These are phyloP conservation scores for Eubucco bourcierii DNA, from an alignment of 2,113 vertebrate species.

Conservation along the genomic window DNA sequence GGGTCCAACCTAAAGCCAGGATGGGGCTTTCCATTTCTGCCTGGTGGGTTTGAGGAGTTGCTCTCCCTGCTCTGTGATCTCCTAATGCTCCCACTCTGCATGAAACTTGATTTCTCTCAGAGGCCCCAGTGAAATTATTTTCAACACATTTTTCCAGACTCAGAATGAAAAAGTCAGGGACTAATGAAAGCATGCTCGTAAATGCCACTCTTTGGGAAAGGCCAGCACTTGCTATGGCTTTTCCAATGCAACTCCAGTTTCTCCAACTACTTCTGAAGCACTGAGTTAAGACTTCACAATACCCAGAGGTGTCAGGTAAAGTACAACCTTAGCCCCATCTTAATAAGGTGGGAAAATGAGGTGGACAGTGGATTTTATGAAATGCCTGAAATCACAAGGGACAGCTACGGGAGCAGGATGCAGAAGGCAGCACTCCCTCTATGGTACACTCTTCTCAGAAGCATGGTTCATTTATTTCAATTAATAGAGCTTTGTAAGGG, in stretches of 20 bases:
- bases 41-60: neutral
- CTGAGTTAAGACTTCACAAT: neutral
- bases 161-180: neutral
- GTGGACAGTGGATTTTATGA: conserved; percentile 39
- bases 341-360: conserved; percentile 44
- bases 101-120: conserved; percentile 26
- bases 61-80: fast-evolving
- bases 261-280: neutral
- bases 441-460: conserved; percentile 4
- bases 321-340: neutral
- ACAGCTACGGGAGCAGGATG: neutral
- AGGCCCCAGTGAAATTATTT: neutral
- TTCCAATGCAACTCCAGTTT: conserved; percentile 16
- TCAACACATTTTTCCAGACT: conserved; percentile 36
- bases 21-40: neutral
- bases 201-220: conserved; percentile 11
- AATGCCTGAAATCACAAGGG: conserved; percentile 30
- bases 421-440: conserved; percentile 39
- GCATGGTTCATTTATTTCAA: conserved; percentile 61
- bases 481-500: conserved; percentile 38
- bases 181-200: conserved; percentile 44
- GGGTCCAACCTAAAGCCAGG: neutral
- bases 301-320: neutral
- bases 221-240: neutral
- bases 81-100: neutral